Percentiles rank a stretch among this genome's conserved stretches.
phyloP scores from a whole-genome alignment of 2,113 vertebrate species.

The Solea senegalensis region DNA sequence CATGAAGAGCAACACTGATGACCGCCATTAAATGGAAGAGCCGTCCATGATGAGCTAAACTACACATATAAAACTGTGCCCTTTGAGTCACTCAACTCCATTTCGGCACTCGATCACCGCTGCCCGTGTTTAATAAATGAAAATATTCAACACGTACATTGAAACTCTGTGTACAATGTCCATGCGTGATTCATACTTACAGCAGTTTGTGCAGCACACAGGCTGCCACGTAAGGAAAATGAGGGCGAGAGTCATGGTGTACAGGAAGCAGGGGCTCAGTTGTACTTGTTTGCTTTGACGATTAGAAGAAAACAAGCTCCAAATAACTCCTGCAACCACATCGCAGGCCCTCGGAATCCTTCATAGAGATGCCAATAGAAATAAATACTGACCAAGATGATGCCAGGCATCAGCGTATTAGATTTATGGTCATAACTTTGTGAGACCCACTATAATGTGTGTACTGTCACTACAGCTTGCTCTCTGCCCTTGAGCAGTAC shows the following conservation, averaged over 20 bases:
- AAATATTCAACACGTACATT: neutral
- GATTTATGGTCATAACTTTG: conserved; percentile 1
- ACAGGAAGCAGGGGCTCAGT: conserved; percentile 36
- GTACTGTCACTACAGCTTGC: too few species aligned
- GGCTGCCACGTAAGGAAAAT: neutral
- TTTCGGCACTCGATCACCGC: conserved; percentile 3
- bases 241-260: neutral
- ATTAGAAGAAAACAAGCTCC: conserved; percentile 37
- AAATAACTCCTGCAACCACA: conserved; percentile 47
- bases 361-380: too few species aligned
- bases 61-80: neutral
- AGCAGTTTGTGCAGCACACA: neutral
- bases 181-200: too few species aligned
- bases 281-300: conserved; percentile 52
- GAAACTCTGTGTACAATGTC: too few species aligned
- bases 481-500: too few species aligned
- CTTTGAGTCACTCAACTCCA: neutral
- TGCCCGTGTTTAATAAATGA: neutral
- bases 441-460: too few species aligned
- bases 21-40: neutral
- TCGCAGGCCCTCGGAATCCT: conserved; percentile 13
- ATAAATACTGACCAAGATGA: conserved; percentile 13
- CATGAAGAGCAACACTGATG: neutral
- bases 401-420: neutral
- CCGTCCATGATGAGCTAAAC: conserved; percentile 11